Conservation (phyloP, 2,113 vertebrate genomes). For the Ariopsis seemanni region DNA sequence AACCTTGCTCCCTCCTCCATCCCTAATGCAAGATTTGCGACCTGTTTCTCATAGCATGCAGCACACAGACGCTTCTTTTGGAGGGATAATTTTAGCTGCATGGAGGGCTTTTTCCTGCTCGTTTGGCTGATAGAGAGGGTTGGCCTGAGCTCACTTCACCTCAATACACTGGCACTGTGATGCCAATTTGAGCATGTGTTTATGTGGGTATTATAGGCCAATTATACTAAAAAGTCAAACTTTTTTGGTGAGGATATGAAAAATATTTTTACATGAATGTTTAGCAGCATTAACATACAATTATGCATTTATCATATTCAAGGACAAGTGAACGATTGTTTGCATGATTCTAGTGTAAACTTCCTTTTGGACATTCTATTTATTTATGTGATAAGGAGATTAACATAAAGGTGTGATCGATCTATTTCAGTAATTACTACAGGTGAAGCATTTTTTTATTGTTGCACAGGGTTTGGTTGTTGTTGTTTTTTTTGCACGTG, state of each 20-base stretch:
- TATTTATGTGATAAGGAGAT: neutral
- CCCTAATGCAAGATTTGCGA: slow-evolving; percentile 45
- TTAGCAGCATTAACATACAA: neutral
- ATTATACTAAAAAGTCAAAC: slow-evolving; percentile 10
- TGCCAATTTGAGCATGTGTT: slow-evolving; percentile 9
- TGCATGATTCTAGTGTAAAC: neutral
- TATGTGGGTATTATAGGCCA: neutral
- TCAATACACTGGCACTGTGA: slow-evolving; percentile 29
- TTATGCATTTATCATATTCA: slow-evolving; percentile 1
- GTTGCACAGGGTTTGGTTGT: neutral
- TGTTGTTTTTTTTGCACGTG: neutral
- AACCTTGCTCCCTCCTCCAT: slow-evolving; percentile 24
- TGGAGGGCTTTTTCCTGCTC: slow-evolving; percentile 44
- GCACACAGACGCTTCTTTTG: slow-evolving; percentile 53
- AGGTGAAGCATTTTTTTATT: neutral
- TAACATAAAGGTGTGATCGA: neutral
- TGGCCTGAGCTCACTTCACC: slow-evolving; percentile 27
- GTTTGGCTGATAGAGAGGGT: slow-evolving; percentile 48
- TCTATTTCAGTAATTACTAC: neutral
- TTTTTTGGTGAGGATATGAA: neutral
- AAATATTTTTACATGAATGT: neutral
- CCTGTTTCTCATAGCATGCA: slow-evolving; percentile 51
- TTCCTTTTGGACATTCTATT: neutral
- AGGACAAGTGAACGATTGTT: neutral
- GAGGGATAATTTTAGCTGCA: slow-evolving; percentile 55